phyloP scores from a whole-genome alignment of 2,797 vertebrate species.

The Harpagifer antarcticus region DNA sequence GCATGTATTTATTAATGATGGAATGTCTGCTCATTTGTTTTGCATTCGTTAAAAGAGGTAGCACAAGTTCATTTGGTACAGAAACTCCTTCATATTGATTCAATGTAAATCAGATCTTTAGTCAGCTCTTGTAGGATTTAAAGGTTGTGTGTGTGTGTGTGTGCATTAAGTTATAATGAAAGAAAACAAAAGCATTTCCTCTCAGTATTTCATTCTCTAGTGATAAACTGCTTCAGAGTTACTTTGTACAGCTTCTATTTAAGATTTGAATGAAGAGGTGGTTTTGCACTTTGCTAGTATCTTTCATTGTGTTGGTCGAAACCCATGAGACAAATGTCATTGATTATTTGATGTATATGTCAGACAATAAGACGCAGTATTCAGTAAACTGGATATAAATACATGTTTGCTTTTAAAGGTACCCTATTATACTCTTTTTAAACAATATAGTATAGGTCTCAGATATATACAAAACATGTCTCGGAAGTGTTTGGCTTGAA shows the following conservation, averaged over 20 bases:
- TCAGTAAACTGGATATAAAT: slow-evolving; percentile 68
- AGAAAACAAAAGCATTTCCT: slow-evolving; percentile 36
- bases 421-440: too few species aligned
- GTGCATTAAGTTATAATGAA: slow-evolving; percentile 51
- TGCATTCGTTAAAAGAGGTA: slow-evolving; percentile 52
- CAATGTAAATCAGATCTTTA: slow-evolving; percentile 42
- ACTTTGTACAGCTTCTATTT: slow-evolving; percentile 41
- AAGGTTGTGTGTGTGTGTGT: slow-evolving; percentile 25
- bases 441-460: too few species aligned
- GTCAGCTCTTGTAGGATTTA: slow-evolving; percentile 47
- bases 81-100: slow-evolving; percentile 53
- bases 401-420: slow-evolving; percentile 24
- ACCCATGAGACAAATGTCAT: slow-evolving; percentile 43
- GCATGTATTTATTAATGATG: slow-evolving; percentile 85
- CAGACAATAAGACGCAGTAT: slow-evolving; percentile 63
- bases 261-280: slow-evolving; percentile 58
- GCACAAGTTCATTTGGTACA: slow-evolving; percentile 58
- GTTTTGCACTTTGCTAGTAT: slow-evolving; percentile 68
- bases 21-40: slow-evolving; percentile 72
- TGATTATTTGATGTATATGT: slow-evolving; percentile 62
- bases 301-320: slow-evolving; percentile 61
- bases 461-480: too few species aligned
- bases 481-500: too few species aligned
- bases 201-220: slow-evolving; percentile 44
- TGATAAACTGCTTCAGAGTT: slow-evolving; percentile 43